Percentiles rank a stretch among this genome's conserved stretches.
phyloP scores from a whole-genome alignment of 2,888 invertebrate genomes.

The Apotomis capreana region DNA sequence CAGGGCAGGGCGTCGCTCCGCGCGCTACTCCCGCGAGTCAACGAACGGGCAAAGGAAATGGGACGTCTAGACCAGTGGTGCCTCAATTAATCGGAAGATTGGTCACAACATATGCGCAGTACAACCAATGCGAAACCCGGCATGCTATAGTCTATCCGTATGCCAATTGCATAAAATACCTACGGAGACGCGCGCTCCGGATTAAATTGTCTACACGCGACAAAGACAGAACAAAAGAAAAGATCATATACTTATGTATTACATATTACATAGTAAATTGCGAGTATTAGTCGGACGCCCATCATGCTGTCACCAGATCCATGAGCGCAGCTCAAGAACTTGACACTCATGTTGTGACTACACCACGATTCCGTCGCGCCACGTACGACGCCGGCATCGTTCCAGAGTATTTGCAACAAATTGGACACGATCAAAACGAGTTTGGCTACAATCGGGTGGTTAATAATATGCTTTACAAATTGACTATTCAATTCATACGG shows the following conservation, averaged over 20 bases:
- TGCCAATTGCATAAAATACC: not conserved
- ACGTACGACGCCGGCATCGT: constrained; percentile 14
- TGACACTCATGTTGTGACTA: constrained; percentile 41
- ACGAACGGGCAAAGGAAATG: constrained; percentile 63
- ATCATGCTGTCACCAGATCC: constrained; percentile 39
- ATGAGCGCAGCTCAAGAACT: constrained; percentile 27
- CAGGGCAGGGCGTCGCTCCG: constrained; percentile 36
- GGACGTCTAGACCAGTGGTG: constrained; percentile 58
- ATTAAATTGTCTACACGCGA: constrained; percentile 6
- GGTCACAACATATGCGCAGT: constrained; percentile 42
- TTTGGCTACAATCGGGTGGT: constrained; percentile 26
- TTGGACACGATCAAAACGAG: constrained; percentile 31
- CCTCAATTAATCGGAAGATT: constrained; percentile 52
- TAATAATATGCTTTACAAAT: constrained; percentile 37
- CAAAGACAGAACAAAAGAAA: constrained; percentile 10
- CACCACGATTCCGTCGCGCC: constrained; percentile 28
- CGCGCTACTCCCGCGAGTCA: constrained; percentile 52
- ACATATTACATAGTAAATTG: constrained; percentile 13
- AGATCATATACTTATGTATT: constrained; percentile 2
- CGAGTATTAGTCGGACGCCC: constrained; percentile 28
- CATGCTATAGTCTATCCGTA: not conserved
- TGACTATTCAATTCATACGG: constrained; percentile 32
- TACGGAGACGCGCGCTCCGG: no score
- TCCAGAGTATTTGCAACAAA: constrained; percentile 35
- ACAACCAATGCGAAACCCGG: not conserved